Conservation (phyloP, 2,888 invertebrate species). For the Liopterus haemorrhoidalis region DNA sequence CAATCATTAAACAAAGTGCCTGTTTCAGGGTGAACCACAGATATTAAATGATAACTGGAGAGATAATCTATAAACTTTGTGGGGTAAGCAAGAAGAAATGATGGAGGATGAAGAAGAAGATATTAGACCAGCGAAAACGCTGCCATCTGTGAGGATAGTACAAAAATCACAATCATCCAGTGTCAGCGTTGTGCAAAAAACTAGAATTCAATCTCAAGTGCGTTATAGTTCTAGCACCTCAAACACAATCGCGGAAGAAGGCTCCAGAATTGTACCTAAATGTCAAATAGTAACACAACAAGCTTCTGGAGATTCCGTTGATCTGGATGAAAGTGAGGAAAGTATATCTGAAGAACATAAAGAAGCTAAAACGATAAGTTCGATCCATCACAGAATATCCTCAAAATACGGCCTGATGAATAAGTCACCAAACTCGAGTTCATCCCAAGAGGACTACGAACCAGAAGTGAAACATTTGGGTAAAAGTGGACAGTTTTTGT, state of each 20-base stretch:
- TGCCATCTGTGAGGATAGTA: slow-evolving; percentile 8
- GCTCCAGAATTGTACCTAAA: slow-evolving; percentile 38
- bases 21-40: no score
- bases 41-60: no score
- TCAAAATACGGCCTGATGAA: slow-evolving; percentile 41
- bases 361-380: slow-evolving; percentile 35
- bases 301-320: slow-evolving; percentile 55
- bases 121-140: slow-evolving; percentile 22
- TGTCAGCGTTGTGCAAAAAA: slow-evolving; percentile 28
- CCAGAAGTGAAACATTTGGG: slow-evolving; percentile 50
- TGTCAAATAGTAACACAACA: slow-evolving; percentile 48
- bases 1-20: no score
- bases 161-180: slow-evolving; percentile 25
- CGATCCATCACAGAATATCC: slow-evolving; percentile 37
- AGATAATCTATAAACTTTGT: no score
- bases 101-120: slow-evolving; percentile 34
- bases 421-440: slow-evolving; percentile 53
- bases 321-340: slow-evolving; percentile 52
- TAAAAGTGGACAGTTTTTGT: slow-evolving; percentile 51
- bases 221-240: slow-evolving; percentile 20
- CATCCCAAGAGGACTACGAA: slow-evolving; percentile 63
- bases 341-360: slow-evolving; percentile 37
- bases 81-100: no score
- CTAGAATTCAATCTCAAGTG: slow-evolving; percentile 27
- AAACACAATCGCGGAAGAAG: slow-evolving; percentile 30